A percentile compares a stretch with the other conserved stretches of the same genome.
phyloP scores from a whole-genome alignment of 2,888 invertebrate species.

The Carcina quercana region DNA sequence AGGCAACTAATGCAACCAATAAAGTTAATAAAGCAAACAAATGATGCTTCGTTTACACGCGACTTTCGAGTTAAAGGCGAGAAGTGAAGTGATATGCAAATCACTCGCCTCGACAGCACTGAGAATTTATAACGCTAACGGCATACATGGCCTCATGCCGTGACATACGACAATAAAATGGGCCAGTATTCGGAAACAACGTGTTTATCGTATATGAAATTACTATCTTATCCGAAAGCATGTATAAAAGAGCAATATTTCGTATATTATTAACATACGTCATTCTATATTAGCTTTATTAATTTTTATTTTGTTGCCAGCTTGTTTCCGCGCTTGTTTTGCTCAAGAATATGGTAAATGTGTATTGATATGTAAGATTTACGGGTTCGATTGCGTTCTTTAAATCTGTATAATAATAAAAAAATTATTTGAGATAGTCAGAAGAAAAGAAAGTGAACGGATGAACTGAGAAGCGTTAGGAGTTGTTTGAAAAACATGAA shows the following conservation, averaged over 20 bases:
- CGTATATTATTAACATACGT: slow-evolving; percentile 41
- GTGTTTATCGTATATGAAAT: slow-evolving; percentile 58
- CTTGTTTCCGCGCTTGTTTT: slow-evolving; percentile 16
- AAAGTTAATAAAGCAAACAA: slow-evolving; percentile 45
- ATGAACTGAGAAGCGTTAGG: too few species aligned
- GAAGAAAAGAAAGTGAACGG: too few species aligned
- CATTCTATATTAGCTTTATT: slow-evolving; percentile 31
- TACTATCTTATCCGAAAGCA: slow-evolving; percentile 38
- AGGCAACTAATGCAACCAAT: slow-evolving; percentile 30
- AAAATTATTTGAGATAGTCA: too few species aligned
- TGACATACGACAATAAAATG: slow-evolving; percentile 60
- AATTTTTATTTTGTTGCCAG: slow-evolving; percentile 23
- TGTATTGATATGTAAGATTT: slow-evolving; percentile 5
- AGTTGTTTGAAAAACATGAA: too few species aligned
- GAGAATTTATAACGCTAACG: slow-evolving; percentile 48
- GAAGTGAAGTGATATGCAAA: slow-evolving; percentile 60
- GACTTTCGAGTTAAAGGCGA: slow-evolving; percentile 38
- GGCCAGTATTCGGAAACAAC: slow-evolving; percentile 46
- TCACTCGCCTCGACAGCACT: slow-evolving; percentile 28
- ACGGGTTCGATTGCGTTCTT: neutral
- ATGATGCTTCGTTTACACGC: slow-evolving; percentile 52
- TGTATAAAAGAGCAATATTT: slow-evolving; percentile 30
- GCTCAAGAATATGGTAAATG: slow-evolving; percentile 6
- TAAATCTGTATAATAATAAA: too few species aligned
- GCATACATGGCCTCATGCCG: slow-evolving; percentile 49